Evolutionary conservation across 2,113 vertebrate species (phyloP).

Genomic region (Crotalus tigris): DNA sequence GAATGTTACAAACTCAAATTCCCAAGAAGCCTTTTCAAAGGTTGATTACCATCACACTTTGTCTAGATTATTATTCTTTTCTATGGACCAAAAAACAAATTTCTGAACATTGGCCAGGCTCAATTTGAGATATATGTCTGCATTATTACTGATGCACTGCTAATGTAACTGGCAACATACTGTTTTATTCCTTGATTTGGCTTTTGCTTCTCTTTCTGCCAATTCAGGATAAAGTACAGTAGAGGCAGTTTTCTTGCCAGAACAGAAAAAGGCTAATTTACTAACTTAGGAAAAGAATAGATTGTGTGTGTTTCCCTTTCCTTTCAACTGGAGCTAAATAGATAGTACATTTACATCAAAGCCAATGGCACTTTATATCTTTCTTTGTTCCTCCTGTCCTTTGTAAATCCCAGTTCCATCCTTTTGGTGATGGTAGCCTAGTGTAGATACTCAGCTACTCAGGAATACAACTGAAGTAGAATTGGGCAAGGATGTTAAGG

Average conservation of each 20-base stretch:
- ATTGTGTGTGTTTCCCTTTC: neutral
- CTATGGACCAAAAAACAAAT: neutral
- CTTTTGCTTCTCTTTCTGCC: neutral
- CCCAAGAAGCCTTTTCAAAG: neutral
- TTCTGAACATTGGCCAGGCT: neutral
- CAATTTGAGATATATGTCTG: neutral
- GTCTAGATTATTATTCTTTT: neutral
- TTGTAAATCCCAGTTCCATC: neutral
- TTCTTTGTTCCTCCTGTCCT: neutral
- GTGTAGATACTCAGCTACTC: neutral
- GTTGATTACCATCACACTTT: neutral
- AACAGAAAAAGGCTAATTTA: neutral
- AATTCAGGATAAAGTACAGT: neutral
- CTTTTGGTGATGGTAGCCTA: neutral
- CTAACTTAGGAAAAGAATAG: neutral
- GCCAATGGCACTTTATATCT: neutral
- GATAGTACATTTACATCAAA: neutral
- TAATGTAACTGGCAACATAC: neutral
- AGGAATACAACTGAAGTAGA: neutral
- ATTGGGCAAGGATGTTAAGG: neutral
- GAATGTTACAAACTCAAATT: neutral
- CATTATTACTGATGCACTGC: neutral
- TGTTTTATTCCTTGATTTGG: neutral
- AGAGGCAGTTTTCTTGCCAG: neutral
- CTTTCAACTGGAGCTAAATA: neutral